Conservation (phyloP, 2,113 vertebrate genomes). For the Monarcha castaneiventris region DNA sequence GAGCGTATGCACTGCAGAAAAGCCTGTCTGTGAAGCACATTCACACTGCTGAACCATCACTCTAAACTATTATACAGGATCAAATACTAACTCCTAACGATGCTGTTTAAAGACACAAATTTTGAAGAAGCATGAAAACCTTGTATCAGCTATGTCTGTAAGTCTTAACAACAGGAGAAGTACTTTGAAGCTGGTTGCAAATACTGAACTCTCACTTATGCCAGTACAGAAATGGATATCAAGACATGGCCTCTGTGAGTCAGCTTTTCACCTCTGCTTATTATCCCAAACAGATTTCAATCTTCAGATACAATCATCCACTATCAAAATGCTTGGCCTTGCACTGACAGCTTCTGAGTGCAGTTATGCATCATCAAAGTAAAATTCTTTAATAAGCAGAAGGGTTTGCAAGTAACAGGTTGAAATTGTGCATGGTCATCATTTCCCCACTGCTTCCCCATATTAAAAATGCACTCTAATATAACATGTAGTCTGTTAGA, state of each 20-base stretch:
- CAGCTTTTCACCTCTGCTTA: background rate
- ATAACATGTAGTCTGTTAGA: background rate
- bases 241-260: rapidly evolving
- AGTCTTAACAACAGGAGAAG: background rate
- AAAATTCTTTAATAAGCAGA: background rate
- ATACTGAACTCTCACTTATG: background rate
- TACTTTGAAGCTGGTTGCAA: background rate
- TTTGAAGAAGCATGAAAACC: background rate
- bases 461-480: background rate
- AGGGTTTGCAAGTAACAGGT: background rate
- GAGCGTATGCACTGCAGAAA: background rate
- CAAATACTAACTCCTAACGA: background rate
- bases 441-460: background rate
- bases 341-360: background rate
- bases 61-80: background rate
- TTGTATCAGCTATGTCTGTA: background rate
- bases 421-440: background rate
- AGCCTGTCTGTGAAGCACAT: background rate
- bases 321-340: background rate
- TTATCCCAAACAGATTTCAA: background rate
- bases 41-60: background rate
- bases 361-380: rapidly evolving
- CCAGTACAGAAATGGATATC: background rate
- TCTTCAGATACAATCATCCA: background rate
- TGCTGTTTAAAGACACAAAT: background rate